Conservation (phyloP, 1,140 invertebrate genomes). For the Anastrepha obliqua region DNA sequence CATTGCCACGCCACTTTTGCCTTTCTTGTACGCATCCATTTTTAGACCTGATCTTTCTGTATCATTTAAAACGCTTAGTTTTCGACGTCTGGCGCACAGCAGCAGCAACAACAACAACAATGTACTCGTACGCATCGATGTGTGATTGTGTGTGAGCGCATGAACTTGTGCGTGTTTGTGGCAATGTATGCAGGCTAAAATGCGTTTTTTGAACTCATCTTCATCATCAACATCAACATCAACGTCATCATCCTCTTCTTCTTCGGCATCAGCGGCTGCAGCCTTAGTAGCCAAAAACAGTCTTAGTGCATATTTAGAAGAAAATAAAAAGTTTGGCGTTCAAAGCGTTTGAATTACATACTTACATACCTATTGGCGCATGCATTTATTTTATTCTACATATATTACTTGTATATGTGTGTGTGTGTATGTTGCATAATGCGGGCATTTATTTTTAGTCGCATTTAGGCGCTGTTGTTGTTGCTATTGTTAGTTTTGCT, state of each 20-base stretch:
- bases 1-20: slow-evolving; percentile 45
- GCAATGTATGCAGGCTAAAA: slow-evolving; percentile 32
- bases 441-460: slow-evolving; percentile 30
- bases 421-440: not conserved
- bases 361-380: not conserved
- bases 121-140: not conserved
- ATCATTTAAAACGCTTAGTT: slow-evolving; percentile 53
- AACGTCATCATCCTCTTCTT: not conserved
- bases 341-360: slow-evolving; percentile 20
- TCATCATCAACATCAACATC: slow-evolving; percentile 4
- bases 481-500: not conserved
- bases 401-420: not conserved
- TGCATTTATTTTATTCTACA: not conserved
- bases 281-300: slow-evolving; percentile 4
- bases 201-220: slow-evolving; percentile 50
- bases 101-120: too few relatives aligned
- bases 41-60: slow-evolving; percentile 50
- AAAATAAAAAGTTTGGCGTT: slow-evolving; percentile 42
- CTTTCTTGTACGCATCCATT: slow-evolving; percentile 47
- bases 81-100: slow-evolving; percentile 43
- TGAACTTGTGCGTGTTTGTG: not conserved
- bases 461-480: not conserved
- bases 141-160: not conserved
- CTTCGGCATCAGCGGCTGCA: too few relatives aligned
- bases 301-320: not conserved